A percentile compares a stretch with the other conserved stretches of the same genome.
These are phyloP conservation scores for Lepidurus packardi DNA, from an alignment of 1,140 invertebrate genomes.

Conservation along the genomic window DNA sequence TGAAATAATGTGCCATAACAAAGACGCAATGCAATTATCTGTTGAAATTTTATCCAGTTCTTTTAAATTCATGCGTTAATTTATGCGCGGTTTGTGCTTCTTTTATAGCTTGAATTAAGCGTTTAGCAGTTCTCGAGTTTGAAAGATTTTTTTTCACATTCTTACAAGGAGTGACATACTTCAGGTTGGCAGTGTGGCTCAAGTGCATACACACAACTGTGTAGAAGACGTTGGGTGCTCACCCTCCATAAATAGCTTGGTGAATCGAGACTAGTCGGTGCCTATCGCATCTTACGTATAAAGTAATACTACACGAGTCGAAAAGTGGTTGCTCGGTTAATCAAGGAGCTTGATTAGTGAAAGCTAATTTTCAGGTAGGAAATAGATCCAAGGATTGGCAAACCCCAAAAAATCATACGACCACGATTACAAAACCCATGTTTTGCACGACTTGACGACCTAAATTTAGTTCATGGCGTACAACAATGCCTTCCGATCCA, in stretches of 20 bases:
- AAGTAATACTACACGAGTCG: neutral
- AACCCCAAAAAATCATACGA: neutral
- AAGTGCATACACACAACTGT: no score
- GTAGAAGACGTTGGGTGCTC: no score
- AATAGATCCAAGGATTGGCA: conserved; percentile 3
- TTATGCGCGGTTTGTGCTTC: no score
- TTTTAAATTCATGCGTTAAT: no score
- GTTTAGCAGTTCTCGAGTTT: no score
- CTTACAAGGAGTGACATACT: no score
- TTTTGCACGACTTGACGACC: conserved; percentile 14
- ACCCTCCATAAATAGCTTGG: neutral
- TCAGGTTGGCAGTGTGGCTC: no score
- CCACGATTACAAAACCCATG: neutral
- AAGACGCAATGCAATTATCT: no score
- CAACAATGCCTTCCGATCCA: neutral
- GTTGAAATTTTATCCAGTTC: no score
- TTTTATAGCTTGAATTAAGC: no score
- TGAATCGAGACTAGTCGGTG: neutral
- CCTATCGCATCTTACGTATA: neutral
- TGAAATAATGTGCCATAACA: no score
- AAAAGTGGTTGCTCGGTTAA: neutral
- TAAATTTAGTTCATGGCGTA: conserved; percentile 20
- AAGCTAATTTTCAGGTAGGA: neutral
- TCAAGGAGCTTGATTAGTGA: neutral
- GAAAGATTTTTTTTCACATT: no score